Evolutionary conservation across 2,888 invertebrate genomes (phyloP), one percentile per base, ranked within the genome.

Genomic region (Lordiphosa fenestrarum): DNA sequence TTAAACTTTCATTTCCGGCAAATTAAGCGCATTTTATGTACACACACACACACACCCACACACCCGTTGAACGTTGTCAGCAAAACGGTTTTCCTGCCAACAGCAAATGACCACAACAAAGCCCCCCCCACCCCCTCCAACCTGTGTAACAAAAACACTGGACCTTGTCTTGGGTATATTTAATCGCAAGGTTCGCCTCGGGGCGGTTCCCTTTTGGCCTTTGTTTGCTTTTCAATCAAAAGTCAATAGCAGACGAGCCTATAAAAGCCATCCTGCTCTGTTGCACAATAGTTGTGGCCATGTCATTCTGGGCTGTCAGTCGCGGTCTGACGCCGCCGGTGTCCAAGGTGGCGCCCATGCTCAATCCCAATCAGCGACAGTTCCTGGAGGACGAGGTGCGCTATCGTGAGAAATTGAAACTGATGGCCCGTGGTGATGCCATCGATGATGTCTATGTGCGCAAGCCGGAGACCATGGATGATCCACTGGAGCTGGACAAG

Each of bases 401-500:
- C 6, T 83, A 85, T 35, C 85, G 87, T 0, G 86, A 89, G 40
- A 87, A 87, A 51, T 50, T 89, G 50, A 73, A 85, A 30, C 69
- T 86, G 12, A 53, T 84, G 44, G 75, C 72, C 0, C 66, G 69
- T 6, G 81, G 70, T 13, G 69, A 70, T 30, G 66, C 74, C 53
- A 67, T 87, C 38, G 81, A 82, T 2, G 85, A 88, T 50, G 82
- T 85, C 15, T 89, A 86, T 53, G 77, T 88, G 7, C 86, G 88
- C 39, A 81, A 85, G 7, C 71, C 91, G 66, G 91, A 93, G 3
- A 69, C 66, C 0, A 60, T 82, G 0, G 87, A 89, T 33, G 92
- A 93, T 86, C 91, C 91, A 0, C 90, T 91, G 0, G 88, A 93
- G 0, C 85, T 94, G 68, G 93, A 94, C 64, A 90, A 92, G 58